Evolutionary conservation across 2,797 vertebrate genomes (phyloP).

Genomic region (Cuculus canorus): DNA sequence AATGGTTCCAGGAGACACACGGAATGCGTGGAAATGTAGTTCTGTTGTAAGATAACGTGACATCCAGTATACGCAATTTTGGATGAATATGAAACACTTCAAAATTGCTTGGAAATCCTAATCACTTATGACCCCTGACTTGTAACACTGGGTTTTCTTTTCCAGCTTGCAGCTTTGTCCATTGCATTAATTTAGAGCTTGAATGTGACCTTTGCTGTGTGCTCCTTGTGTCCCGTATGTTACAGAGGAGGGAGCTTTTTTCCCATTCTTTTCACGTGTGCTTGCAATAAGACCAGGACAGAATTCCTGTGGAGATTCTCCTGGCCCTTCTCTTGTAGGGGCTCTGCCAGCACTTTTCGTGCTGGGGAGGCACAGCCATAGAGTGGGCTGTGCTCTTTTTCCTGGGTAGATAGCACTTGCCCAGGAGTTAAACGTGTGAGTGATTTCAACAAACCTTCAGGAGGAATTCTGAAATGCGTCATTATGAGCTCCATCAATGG

Average conservation of each 20-base stretch:
- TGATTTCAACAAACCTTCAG: not conserved
- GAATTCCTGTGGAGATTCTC: not conserved
- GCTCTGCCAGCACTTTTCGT: not conserved
- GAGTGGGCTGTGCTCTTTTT: not conserved
- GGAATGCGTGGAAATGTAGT: not conserved
- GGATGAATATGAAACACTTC: constrained; percentile 24
- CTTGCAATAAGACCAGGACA: not conserved
- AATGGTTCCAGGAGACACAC: not conserved
- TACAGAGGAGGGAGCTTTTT: not conserved
- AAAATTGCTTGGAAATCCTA: not conserved
- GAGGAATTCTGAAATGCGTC: fast-evolving
- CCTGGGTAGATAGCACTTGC: not conserved
- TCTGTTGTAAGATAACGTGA: constrained; percentile 10
- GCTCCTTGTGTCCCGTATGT: not conserved
- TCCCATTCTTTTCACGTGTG: not conserved
- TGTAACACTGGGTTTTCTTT: not conserved
- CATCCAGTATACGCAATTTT: not conserved
- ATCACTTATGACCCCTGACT: not conserved
- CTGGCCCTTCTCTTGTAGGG: not conserved
- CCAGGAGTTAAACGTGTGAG: not conserved
- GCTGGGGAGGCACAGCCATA: not conserved
- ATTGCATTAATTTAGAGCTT: not conserved
- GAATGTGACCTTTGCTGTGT: not conserved
- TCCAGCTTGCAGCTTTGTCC: not conserved
- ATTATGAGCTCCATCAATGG: fast-evolving